Percentiles rank a stretch among this genome's conserved stretches.
Evolutionary conservation across 2,888 invertebrate species (phyloP).

Genomic region (Zhengitettix transpicula): DNA sequence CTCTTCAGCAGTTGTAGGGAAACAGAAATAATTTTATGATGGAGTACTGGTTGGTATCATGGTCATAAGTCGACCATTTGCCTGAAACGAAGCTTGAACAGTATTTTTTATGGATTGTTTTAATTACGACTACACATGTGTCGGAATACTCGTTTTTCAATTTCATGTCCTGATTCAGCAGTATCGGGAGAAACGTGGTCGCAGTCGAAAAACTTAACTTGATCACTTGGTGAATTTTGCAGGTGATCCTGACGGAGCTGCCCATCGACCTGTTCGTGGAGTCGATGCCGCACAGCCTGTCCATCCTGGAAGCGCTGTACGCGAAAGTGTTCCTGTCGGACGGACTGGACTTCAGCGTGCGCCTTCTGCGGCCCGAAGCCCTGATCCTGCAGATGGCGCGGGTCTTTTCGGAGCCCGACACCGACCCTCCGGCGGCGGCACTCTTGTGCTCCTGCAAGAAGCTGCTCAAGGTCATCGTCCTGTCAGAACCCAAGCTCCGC

Average conservation of each 20-base stretch:
- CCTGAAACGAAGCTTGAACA: no score
- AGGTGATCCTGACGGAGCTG: constrained; percentile 38
- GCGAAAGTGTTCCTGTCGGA: constrained; percentile 31
- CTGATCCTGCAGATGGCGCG: constrained; percentile 76
- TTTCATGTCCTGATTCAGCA: no score
- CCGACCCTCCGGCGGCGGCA: constrained; percentile 13
- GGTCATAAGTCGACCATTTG: no score
- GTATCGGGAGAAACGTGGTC: no score
- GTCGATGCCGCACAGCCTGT: constrained; percentile 73
- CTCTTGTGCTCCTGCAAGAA: constrained; percentile 27
- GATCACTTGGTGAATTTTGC: neutral
- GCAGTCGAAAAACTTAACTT: no score
- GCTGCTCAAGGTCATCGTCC: constrained; percentile 29
- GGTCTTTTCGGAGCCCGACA: constrained; percentile 35
- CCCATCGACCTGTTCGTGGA: constrained; percentile 80
- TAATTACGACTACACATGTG: no score
- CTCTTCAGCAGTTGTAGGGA: no score
- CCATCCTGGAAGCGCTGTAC: constrained; percentile 68
- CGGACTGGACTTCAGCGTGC: constrained; percentile 25
- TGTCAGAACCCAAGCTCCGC: constrained; percentile 33
- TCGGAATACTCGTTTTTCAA: no score
- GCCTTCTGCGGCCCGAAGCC: constrained; percentile 38
- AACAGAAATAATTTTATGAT: no score
- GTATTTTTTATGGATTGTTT: no score
- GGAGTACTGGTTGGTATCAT: no score